Conservation (phyloP, 2,888 invertebrate genomes). For the Antitype chi region DNA sequence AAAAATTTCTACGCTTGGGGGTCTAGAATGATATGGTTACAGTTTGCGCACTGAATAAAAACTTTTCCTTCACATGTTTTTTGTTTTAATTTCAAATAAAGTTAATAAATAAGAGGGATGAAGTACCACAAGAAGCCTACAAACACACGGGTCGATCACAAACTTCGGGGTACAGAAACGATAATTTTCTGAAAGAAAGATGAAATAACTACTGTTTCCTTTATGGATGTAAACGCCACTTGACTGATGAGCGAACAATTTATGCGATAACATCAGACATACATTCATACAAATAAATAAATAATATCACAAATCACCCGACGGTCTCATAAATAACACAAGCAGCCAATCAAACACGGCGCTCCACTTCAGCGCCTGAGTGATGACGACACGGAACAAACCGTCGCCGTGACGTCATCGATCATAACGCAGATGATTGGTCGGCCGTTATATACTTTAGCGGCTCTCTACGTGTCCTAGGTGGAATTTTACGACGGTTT, state of each 20-base stretch:
- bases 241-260: not conserved
- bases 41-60: too few relatives aligned
- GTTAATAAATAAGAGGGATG: not conserved
- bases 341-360: conserved; percentile 25
- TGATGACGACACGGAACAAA: conserved; percentile 34
- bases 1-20: too few relatives aligned
- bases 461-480: not conserved
- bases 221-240: not conserved
- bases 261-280: not conserved
- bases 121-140: not conserved
- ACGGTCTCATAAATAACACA: conserved; percentile 18
- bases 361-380: conserved; percentile 24
- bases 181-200: not conserved
- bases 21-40: too few relatives aligned
- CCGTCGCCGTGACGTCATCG: conserved; percentile 47
- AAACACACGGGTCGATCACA: not conserved
- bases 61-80: too few relatives aligned
- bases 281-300: conserved; percentile 2
- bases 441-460: conserved; percentile 5
- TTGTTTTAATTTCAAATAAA: not conserved
- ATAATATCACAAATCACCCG: conserved; percentile 17
- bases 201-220: not conserved
- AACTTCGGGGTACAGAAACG: not conserved
- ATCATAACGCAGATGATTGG: conserved; percentile 50
- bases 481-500: not conserved